Percentiles rank a stretch among this genome's conserved stretches.
Conservation (phyloP, 2,888 invertebrate genomes). For the Dryobota labecula region DNA sequence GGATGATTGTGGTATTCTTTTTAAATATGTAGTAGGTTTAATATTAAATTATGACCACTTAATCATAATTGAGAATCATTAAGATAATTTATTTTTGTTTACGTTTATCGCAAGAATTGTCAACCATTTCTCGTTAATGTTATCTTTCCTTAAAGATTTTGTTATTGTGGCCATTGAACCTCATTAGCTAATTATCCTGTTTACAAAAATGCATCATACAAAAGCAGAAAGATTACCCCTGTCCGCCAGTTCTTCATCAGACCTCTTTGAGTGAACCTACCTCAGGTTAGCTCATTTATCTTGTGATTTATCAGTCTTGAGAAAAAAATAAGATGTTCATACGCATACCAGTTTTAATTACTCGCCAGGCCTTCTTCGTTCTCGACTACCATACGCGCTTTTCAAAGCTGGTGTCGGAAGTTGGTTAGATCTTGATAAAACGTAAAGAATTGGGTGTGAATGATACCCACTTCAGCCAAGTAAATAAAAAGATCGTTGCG, state of each 20-base stretch:
- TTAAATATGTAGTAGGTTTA: neutral
- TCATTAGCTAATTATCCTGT: neutral
- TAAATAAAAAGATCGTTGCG: neutral
- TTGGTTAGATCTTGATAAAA: neutral
- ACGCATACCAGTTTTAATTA: neutral
- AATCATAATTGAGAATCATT: neutral
- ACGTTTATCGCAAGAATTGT: neutral
- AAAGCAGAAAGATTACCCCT: neutral
- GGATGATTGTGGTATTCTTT: neutral
- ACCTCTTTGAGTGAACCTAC: neutral
- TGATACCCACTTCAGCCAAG: neutral
- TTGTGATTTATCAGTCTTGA: neutral
- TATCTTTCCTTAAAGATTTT: neutral
- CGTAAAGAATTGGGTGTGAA: neutral
- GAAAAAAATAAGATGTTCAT: neutral
- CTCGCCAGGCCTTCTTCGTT: neutral
- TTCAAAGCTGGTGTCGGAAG: neutral
- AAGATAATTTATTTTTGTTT: neutral
- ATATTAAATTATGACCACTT: neutral
- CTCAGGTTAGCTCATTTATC: neutral
- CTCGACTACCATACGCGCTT: neutral
- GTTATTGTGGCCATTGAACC: neutral
- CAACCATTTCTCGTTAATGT: neutral
- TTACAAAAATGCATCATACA: neutral
- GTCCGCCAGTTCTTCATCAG: constrained; percentile 9